These are phyloP conservation scores for Heliconius ismenius DNA, from an alignment of 2,888 invertebrate species.

Conservation along the genomic window DNA sequence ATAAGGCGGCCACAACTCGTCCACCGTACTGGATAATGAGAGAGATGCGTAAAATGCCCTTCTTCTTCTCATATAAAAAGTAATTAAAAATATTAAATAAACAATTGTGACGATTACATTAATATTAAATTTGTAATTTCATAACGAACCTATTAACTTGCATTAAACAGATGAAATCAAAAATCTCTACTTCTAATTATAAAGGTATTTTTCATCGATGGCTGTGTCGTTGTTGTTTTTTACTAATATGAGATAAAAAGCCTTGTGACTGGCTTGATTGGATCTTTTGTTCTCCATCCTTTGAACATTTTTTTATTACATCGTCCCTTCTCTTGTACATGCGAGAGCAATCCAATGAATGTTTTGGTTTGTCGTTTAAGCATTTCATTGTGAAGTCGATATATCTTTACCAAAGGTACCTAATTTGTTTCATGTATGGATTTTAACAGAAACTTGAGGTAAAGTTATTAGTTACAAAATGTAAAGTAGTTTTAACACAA, in stretches of 20 bases:
- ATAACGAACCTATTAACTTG: too few species aligned
- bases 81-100: too few species aligned
- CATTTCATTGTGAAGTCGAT: not conserved
- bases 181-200: too few species aligned
- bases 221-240: not conserved
- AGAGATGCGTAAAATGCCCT: too few species aligned
- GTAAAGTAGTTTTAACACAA: not conserved
- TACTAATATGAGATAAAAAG: constrained; percentile 1
- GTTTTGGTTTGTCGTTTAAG: not conserved
- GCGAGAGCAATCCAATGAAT: not conserved
- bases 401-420: too few species aligned
- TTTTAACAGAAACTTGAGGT: not conserved
- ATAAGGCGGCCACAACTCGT: too few species aligned
- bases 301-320: not conserved
- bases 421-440: too few species aligned
- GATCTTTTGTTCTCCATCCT: not conserved
- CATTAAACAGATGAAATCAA: too few species aligned
- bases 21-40: too few species aligned
- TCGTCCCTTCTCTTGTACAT: not conserved
- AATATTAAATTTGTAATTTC: too few species aligned
- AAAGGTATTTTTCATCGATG: not conserved
- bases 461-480: not conserved
- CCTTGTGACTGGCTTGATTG: not conserved
- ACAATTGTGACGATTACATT: too few species aligned
- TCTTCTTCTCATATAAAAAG: too few species aligned